These are phyloP conservation scores for Eurytemora carolleeae DNA, from an alignment of 1,140 invertebrate species.

Conservation along the genomic window DNA sequence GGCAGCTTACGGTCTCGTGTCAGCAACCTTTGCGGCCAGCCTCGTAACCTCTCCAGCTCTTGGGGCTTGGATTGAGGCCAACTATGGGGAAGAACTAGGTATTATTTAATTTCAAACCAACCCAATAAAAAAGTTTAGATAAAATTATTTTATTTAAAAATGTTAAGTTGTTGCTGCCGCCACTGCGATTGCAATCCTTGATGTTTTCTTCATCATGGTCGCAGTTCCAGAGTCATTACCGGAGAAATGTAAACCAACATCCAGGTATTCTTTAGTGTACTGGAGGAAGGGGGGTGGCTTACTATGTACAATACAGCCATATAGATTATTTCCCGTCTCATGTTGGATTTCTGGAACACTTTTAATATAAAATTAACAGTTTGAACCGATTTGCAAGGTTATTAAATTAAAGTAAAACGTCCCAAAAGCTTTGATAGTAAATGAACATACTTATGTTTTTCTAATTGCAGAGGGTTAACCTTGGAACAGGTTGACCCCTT, in stretches of 20 bases:
- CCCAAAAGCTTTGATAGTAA: too few species aligned
- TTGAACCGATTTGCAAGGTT: too few species aligned
- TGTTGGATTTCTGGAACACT: too few species aligned
- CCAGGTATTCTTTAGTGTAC: too few species aligned
- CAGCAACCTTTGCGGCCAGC: slow-evolving; percentile 95
- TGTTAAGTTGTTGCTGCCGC: slow-evolving; percentile 94
- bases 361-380: too few species aligned
- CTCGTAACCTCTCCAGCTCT: slow-evolving; percentile 89
- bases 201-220: slow-evolving; percentile 94
- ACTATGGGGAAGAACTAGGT: slow-evolving; percentile 73
- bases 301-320: slow-evolving; percentile 20
- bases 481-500: slow-evolving; percentile 95
- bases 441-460: too few species aligned
- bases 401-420: too few species aligned
- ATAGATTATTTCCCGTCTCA: slow-evolving; percentile 26
- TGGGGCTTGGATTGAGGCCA: slow-evolving; percentile 73
- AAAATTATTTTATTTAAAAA: too few species aligned
- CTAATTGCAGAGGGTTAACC: slow-evolving; percentile 22
- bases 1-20: slow-evolving; percentile 35
- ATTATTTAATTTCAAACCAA: too few species aligned
- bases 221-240: slow-evolving; percentile 93
- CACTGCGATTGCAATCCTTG: slow-evolving; percentile 76
- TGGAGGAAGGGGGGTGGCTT: too few species aligned
- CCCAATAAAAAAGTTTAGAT: too few species aligned
- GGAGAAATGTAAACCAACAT: slow-evolving; percentile 69